phyloP scores from a whole-genome alignment of 2,113 vertebrate genomes.

The Prolemur simus region DNA sequence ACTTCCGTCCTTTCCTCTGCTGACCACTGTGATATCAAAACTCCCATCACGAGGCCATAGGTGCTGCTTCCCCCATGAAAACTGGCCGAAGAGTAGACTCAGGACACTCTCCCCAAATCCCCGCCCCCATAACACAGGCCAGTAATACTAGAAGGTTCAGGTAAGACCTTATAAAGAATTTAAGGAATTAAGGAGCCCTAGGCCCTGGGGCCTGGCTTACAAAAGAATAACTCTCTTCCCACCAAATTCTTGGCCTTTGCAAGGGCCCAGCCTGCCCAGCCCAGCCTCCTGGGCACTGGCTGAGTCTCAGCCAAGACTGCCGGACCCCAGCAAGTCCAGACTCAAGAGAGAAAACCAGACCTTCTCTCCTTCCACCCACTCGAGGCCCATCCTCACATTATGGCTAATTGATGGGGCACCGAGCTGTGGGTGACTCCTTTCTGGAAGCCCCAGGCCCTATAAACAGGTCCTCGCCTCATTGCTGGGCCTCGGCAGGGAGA shows the following conservation, averaged over 20 bases:
- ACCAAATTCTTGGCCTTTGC: neutral
- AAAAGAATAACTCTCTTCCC: neutral
- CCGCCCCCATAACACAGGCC: neutral
- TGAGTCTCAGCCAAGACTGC: too few species aligned
- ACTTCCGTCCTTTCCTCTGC: neutral
- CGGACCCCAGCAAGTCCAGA: neutral
- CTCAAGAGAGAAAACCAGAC: neutral
- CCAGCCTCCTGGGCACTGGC: neutral
- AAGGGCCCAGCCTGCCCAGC: neutral
- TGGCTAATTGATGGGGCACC: neutral
- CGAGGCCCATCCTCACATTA: neutral
- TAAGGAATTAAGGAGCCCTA: neutral
- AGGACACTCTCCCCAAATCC: neutral
- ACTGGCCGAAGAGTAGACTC: neutral
- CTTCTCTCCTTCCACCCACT: neutral
- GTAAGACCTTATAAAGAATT: neutral
- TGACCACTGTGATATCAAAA: neutral
- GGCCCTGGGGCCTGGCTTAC: neutral
- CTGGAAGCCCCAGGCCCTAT: neutral
- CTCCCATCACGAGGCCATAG: neutral
- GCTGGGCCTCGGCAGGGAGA: neutral
- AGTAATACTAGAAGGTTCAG: neutral
- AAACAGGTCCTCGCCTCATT: neutral
- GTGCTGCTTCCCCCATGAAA: neutral
- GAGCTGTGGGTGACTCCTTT: neutral